Conservation (phyloP, 2,888 invertebrate species). For the Syritta pipiens region DNA sequence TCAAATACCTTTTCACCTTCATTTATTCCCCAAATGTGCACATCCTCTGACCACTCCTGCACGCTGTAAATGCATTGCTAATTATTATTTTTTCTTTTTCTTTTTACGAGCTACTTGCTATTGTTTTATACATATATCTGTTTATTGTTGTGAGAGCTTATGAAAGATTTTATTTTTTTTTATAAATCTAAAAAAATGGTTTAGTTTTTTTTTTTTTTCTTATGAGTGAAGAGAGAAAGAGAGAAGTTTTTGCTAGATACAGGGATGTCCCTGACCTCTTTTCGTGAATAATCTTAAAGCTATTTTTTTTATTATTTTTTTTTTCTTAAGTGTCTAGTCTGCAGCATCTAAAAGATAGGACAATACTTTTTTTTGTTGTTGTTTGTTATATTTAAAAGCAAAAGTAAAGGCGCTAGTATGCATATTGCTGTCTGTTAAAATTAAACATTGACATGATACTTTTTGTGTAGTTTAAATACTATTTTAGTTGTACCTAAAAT, state of each 20-base stretch:
- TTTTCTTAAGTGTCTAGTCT: constrained; percentile 17
- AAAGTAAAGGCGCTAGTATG: background rate
- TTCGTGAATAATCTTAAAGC: constrained; percentile 20
- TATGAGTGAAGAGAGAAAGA: constrained; percentile 23
- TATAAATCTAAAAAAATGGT: constrained; percentile 61
- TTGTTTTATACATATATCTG: constrained; percentile 2
- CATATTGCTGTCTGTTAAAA: background rate
- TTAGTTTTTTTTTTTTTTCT: constrained; percentile 5
- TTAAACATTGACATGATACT: background rate
- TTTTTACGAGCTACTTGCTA: constrained; percentile 20
- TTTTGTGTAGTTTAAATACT: constrained; percentile 42
- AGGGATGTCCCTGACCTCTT: constrained; percentile 6
- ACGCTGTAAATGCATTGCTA: constrained; percentile 63
- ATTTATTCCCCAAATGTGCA: too few relatives aligned
- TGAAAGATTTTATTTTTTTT: constrained; percentile 11
- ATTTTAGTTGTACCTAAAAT: constrained; percentile 66
- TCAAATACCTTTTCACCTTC: too few relatives aligned
- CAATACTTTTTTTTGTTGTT: constrained; percentile 25
- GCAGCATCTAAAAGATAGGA: constrained; percentile 20
- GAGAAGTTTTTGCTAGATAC: background rate
- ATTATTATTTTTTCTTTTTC: constrained; percentile 18
- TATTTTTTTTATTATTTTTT: constrained; percentile 1
- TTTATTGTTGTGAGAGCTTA: constrained; percentile 28
- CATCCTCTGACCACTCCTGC: too few relatives aligned
- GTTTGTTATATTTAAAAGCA: background rate